These are phyloP conservation scores for Phyllotis vaccarum DNA, from an alignment of 2,797 vertebrate genomes.

Conservation along the genomic window DNA sequence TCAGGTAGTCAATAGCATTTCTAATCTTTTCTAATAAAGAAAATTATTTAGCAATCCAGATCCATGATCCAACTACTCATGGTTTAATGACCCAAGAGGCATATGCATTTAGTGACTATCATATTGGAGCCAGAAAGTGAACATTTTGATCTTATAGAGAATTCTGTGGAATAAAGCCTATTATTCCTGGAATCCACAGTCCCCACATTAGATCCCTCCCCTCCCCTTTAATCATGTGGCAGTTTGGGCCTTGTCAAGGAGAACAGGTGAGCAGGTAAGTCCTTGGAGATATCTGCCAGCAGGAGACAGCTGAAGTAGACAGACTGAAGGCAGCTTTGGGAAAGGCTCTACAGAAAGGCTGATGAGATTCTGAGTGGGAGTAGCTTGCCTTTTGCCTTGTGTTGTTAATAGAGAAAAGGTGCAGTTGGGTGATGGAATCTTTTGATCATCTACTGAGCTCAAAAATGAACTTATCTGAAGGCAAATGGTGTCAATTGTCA, in stretches of 20 bases:
- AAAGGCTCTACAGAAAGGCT: not conserved
- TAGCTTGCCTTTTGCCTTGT: not conserved
- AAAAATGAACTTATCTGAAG: slow-evolving; percentile 55
- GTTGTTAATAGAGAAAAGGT: slow-evolving; percentile 26
- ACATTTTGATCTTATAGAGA: slow-evolving; percentile 49
- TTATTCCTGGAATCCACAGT: not conserved
- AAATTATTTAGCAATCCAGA: slow-evolving; percentile 17
- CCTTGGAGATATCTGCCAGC: not conserved
- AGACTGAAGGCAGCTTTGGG: not conserved
- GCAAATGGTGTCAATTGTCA: slow-evolving; percentile 58
- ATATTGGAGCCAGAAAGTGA: not conserved
- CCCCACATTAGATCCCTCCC: not conserved
- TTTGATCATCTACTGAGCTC: slow-evolving; percentile 63
- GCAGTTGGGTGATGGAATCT: slow-evolving; percentile 44
- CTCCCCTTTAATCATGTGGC: slow-evolving; percentile 18
- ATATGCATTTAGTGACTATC: not conserved
- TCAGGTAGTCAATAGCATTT: not conserved
- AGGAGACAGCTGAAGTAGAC: not conserved
- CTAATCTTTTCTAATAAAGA: slow-evolving; percentile 35
- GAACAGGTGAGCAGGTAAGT: not conserved
- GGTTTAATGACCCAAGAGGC: not conserved
- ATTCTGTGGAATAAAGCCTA: not conserved
- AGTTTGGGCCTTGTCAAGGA: slow-evolving; percentile 9
- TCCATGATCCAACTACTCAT: not conserved
- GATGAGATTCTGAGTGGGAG: not conserved